Conservation (phyloP, 64 coral and sea anemone species). For the Porites lutea region DNA sequence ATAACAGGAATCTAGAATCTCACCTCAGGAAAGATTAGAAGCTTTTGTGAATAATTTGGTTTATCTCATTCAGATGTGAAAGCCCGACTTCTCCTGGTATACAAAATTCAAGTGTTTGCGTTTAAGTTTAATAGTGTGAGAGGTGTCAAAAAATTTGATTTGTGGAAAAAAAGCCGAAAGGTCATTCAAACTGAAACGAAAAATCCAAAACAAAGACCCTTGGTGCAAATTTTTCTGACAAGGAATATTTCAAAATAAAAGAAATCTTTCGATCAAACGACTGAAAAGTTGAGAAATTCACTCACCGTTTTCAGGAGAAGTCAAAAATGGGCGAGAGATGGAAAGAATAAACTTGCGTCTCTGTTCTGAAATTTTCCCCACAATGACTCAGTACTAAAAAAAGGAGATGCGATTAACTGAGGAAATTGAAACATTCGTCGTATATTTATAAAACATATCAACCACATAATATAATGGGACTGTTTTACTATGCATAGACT, state of each 20-base stretch:
- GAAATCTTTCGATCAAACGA: neutral
- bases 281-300: slow-evolving; percentile 4
- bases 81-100: slow-evolving; percentile 21
- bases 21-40: slow-evolving; percentile 75
- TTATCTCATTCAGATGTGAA: slow-evolving; percentile 45
- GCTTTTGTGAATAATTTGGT: slow-evolving; percentile 75
- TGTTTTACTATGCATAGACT: slow-evolving; percentile 72
- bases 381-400: slow-evolving; percentile 71
- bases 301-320: neutral
- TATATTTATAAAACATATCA: slow-evolving; percentile 98
- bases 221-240: neutral
- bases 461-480: slow-evolving; percentile 83
- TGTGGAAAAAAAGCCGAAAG: slow-evolving; percentile 23
- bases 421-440: slow-evolving; percentile 94
- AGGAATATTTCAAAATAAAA: neutral
- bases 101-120: slow-evolving; percentile 57
- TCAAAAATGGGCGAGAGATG: neutral
- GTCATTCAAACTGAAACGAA: slow-evolving; percentile 3
- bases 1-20: slow-evolving; percentile 87
- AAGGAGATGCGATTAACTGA: slow-evolving; percentile 85
- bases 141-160: slow-evolving; percentile 40
- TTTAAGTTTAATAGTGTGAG: slow-evolving; percentile 52
- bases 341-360: neutral
- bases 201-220: slow-evolving; percentile 5
- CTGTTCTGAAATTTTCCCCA: slow-evolving; percentile 4